phyloP scores from a whole-genome alignment of 1,140 invertebrate species.

The Oryctes rhinoceros region DNA sequence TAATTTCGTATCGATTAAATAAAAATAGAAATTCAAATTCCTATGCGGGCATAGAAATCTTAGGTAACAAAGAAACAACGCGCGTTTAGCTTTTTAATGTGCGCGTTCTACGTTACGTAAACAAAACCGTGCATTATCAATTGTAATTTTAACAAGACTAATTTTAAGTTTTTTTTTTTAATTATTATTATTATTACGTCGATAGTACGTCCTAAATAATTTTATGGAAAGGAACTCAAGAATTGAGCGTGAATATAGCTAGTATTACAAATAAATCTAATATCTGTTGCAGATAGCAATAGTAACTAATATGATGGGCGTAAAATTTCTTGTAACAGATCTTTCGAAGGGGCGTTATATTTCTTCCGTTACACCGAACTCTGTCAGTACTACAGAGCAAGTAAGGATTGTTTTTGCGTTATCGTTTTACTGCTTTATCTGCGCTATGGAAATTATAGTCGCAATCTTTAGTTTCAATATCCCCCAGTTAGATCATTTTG shows the following conservation, averaged over 20 bases:
- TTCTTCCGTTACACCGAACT: slow-evolving; percentile 5
- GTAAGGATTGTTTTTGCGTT: too few species aligned
- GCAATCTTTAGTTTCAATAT: too few species aligned
- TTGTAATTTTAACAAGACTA: neutral
- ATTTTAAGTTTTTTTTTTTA: neutral
- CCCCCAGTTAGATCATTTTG: too few species aligned
- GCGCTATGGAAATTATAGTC: too few species aligned
- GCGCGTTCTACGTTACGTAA: neutral
- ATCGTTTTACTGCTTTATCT: too few species aligned
- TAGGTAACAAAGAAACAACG: slow-evolving; percentile 7
- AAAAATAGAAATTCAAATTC: slow-evolving; percentile 53
- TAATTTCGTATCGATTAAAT: slow-evolving; percentile 54
- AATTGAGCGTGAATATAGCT: neutral
- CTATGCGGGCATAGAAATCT: slow-evolving; percentile 45
- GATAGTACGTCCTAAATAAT: too few species aligned
- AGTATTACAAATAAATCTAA: neutral
- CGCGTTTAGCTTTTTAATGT: neutral
- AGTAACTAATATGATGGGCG: slow-evolving; percentile 19
- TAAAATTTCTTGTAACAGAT: slow-evolving; percentile 29
- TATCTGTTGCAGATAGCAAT: neutral
- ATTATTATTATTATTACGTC: too few species aligned
- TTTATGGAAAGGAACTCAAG: neutral
- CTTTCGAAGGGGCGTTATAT: slow-evolving; percentile 17
- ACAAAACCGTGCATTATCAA: neutral
- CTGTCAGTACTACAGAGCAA: neutral